Evolutionary conservation across 2,888 invertebrate genomes (phyloP), one percentile per base, ranked within the genome.

Genomic region (Scaptomyza caliginosa): DNA sequence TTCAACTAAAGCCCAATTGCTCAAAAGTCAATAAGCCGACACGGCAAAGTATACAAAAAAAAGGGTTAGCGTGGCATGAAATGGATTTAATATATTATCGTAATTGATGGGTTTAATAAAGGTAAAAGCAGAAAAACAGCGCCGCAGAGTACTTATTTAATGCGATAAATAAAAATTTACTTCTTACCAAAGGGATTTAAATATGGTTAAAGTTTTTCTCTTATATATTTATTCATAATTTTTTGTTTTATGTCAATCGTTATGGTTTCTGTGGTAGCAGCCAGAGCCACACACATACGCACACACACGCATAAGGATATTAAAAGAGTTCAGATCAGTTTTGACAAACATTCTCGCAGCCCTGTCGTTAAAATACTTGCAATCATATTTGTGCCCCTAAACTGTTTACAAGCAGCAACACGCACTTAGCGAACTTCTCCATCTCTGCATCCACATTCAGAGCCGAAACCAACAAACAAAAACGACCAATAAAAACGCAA

Each of bases 401-500:
- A 67, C 80, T 80, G 80, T 80, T 83, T 83, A 69, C 75, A 80
- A 73, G 64, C 28, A 30, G 28, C 28, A 57, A 38, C 59, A 70
- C 38, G 59, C 63, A 67, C 51, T 48, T 49, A 66, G 42, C 52
- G 39, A 38, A 51, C 39, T 21, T 21, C 46, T 38, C 23, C 13
- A 42, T 21, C 46, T 38, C 23, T 10, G 23, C 13, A 40, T 13
- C 13, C 42, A 55, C 28, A 52, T n/a, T n/a, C n/a, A n/a, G n/a
- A 60, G 48, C 28, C n/a, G n/a, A 50, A 46, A 24, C 24, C 13
- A 13, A 43, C 56, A 55, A 76, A 39, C 51, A 54, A 71, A 54
- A 71, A 71, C 50, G 51, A 50, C 71, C 83, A 79, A 80, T 80
- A 80, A 82, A 82, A 85, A 67, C 62, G 43, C 68, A 67, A 69